These are phyloP conservation scores for Coronaproctus castanopsis DNA, from an alignment of 2,888 invertebrate genomes.

Conservation along the genomic window DNA sequence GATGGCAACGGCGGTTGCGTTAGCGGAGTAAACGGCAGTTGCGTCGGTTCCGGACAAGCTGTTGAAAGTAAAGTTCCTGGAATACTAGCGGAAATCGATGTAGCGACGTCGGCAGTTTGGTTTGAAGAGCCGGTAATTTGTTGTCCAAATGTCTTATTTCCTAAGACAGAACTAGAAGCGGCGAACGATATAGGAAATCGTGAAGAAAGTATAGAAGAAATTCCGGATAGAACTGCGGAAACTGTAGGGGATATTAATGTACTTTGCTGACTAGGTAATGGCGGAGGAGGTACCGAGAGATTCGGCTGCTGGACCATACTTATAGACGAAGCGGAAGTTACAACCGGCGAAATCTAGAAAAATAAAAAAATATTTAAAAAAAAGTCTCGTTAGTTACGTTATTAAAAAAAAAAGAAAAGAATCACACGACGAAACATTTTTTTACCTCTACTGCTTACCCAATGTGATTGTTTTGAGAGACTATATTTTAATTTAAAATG, in stretches of 20 bases:
- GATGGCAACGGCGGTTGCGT: not conserved
- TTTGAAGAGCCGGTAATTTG: not conserved
- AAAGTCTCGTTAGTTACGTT: too few species aligned
- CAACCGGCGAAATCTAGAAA: too few species aligned
- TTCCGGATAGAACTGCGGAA: not conserved
- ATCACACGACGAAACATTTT: too few species aligned
- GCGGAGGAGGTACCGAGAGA: not conserved
- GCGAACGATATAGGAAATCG: constrained; percentile 9
- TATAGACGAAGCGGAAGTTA: constrained; percentile 12
- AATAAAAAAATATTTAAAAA: too few species aligned
- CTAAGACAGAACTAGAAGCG: constrained; percentile 7
- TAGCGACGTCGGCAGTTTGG: not conserved
- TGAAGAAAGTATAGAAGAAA: constrained; percentile 7
- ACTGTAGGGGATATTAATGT: not conserved
- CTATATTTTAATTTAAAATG: too few species aligned
- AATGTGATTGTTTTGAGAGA: too few species aligned
- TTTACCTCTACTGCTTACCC: too few species aligned
- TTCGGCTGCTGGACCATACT: constrained; percentile 2
- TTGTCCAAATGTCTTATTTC: not conserved
- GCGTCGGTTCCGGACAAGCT: not conserved
- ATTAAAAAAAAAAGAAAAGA: too few species aligned
- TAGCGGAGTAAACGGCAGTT: too few species aligned
- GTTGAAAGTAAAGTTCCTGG: not conserved
- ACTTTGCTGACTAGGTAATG: not conserved
- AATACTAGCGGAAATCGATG: not conserved